Evolutionary conservation across 2,113 vertebrate species (phyloP).

Genomic region (Grammomys surdaster): DNA sequence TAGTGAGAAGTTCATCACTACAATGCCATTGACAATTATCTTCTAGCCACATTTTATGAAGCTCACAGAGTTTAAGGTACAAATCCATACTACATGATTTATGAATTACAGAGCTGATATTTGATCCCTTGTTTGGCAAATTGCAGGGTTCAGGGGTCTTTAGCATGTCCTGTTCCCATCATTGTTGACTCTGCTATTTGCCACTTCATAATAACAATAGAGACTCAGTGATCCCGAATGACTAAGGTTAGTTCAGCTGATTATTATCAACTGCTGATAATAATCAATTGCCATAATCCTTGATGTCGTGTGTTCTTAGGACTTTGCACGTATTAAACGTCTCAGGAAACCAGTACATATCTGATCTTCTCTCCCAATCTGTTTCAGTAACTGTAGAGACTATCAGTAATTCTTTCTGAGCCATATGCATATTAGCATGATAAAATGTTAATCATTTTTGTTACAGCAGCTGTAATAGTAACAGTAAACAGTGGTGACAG

Average conservation of each 20-base stretch:
- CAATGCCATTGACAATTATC: not conserved
- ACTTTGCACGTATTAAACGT: not conserved
- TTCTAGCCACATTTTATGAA: not conserved
- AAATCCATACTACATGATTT: not conserved
- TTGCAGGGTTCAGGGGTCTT: not conserved
- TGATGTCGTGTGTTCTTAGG: not conserved
- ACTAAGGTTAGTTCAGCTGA: not conserved
- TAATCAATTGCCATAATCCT: not conserved
- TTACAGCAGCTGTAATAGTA: not conserved
- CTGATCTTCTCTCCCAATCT: not conserved
- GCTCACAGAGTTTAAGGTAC: not conserved
- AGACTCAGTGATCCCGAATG: not conserved
- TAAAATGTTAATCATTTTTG: slow-evolving; percentile 27
- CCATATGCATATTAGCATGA: not conserved
- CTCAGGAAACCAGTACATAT: slow-evolving; percentile 9
- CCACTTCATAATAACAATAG: not conserved
- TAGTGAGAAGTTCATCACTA: not conserved
- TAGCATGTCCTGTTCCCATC: not conserved
- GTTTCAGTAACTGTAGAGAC: slow-evolving; percentile 39
- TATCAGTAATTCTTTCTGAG: not conserved
- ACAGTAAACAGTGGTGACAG: not conserved
- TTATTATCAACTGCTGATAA: not conserved
- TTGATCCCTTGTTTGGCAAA: not conserved
- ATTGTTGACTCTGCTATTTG: not conserved
- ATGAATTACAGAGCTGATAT: not conserved